Conservation (phyloP, 2,113 vertebrate genomes). For the Brachypteracias leptosomus region DNA sequence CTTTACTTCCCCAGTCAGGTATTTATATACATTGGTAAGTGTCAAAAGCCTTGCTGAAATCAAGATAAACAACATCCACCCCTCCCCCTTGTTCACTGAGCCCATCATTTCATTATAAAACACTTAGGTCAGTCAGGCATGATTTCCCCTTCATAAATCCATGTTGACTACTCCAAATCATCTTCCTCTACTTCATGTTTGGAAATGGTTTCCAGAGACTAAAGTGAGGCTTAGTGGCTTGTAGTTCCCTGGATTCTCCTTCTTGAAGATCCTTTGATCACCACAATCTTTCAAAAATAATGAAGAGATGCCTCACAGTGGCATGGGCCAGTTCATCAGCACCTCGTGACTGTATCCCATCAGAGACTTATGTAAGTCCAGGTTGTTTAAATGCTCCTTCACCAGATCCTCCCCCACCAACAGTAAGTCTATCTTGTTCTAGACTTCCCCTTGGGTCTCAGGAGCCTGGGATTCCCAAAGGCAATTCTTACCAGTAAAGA, state of each 20-base stretch:
- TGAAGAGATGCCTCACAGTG: background rate
- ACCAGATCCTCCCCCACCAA: background rate
- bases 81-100: rapidly evolving
- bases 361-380: background rate
- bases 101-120: background rate
- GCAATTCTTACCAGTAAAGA: background rate
- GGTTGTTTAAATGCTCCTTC: background rate
- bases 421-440: background rate
- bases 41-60: background rate
- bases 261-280: background rate
- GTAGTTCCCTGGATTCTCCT: background rate
- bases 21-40: background rate
- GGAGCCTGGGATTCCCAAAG: background rate
- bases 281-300: background rate
- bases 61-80: background rate
- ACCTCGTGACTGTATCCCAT: background rate
- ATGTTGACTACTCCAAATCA: background rate
- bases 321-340: background rate
- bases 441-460: background rate
- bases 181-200: background rate
- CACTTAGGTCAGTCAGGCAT: background rate
- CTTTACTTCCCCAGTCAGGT: background rate
- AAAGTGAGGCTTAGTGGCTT: background rate
- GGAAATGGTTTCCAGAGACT: background rate
- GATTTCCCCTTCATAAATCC: background rate